phyloP scores from a whole-genome alignment of 2,888 invertebrate genomes.

The Scrobipalpa costella region DNA sequence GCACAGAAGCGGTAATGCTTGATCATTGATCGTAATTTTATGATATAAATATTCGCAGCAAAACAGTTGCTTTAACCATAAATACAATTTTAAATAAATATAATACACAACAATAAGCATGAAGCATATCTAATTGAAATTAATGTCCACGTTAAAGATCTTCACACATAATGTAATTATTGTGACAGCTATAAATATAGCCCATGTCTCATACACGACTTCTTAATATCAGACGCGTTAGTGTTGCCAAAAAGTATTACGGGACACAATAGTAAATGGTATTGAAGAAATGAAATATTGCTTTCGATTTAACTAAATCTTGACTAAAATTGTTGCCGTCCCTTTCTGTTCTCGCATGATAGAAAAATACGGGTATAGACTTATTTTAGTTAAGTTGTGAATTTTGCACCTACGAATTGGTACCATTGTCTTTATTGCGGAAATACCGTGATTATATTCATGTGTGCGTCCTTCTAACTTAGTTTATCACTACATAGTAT shows the following conservation, averaged over 20 bases:
- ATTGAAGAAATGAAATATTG: background rate
- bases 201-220: background rate
- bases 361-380: too few species aligned
- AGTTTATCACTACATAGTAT: too few species aligned
- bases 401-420: too few species aligned
- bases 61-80: background rate
- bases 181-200: conserved; percentile 20
- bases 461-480: too few species aligned
- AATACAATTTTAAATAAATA: background rate
- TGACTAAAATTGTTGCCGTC: too few species aligned
- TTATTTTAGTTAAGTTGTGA: too few species aligned
- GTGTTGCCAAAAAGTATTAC: background rate
- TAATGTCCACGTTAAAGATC: background rate
- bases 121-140: conserved; percentile 17
- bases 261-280: background rate
- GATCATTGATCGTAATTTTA: too few species aligned
- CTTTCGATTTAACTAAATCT: too few species aligned
- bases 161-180: conserved; percentile 15
- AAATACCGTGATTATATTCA: too few species aligned
- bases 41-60: background rate
- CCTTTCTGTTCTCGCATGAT: too few species aligned
- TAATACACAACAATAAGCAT: background rate
- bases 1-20: too few species aligned
- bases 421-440: too few species aligned
- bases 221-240: conserved; percentile 19